Percentiles rank a stretch among this genome's conserved stretches.
phyloP scores from a whole-genome alignment of 2,888 invertebrate genomes.

The Cantharis rustica region DNA sequence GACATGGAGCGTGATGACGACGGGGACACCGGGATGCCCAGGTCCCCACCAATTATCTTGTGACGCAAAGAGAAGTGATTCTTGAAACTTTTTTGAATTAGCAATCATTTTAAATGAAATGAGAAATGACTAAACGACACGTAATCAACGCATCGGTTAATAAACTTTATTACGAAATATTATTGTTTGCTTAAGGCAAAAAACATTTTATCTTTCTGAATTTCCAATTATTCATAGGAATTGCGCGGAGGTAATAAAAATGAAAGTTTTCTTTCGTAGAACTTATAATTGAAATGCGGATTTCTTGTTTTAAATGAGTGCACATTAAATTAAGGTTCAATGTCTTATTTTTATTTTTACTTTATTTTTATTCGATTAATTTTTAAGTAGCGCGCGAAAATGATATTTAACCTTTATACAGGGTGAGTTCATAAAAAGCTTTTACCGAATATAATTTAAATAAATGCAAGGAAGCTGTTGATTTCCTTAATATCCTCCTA shows the following conservation, averaged over 20 bases:
- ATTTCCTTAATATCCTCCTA: not conserved
- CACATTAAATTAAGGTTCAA: not conserved
- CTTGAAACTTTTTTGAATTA: not conserved
- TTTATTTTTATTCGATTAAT: not conserved
- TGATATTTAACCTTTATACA: not conserved
- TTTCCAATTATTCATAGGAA: not conserved
- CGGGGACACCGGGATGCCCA: conserved; percentile 17
- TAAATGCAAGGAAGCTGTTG: not conserved
- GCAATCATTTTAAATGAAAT: not conserved
- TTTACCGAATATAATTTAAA: not conserved
- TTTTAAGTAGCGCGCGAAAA: not conserved
- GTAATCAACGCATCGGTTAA: not conserved
- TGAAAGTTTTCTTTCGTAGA: not conserved
- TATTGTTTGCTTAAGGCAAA: not conserved
- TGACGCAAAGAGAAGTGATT: conserved; percentile 4
- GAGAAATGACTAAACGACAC: not conserved
- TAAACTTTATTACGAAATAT: not conserved
- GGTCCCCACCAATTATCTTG: not conserved
- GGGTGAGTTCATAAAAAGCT: not conserved
- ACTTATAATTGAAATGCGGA: conserved; percentile 1
- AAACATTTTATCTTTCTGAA: not conserved
- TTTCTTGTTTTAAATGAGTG: not conserved
- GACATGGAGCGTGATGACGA: not conserved
- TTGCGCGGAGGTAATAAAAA: not conserved
- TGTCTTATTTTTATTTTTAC: too few species aligned